Conservation (phyloP, 1,140 invertebrate species). For the Bombus sylvicola region DNA sequence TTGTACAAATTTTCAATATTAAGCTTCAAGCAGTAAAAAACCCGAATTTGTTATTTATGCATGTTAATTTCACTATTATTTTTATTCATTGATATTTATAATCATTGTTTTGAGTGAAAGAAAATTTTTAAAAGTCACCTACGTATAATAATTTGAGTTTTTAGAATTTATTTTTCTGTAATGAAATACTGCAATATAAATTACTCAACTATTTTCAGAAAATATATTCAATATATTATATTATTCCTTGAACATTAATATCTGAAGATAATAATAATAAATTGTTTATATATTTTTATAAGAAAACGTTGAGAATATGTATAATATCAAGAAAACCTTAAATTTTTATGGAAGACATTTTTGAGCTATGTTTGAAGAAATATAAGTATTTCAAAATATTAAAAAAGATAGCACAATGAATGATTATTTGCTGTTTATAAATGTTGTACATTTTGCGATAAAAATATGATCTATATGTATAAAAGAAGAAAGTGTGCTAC, state of each 20-base stretch:
- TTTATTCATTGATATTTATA: slow-evolving; percentile 3
- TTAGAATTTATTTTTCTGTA: not conserved
- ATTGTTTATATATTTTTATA: slow-evolving; percentile 19
- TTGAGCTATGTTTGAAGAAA: slow-evolving; percentile 10
- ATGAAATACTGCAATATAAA: not conserved
- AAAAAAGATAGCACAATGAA: not conserved
- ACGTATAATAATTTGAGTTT: slow-evolving; percentile 9
- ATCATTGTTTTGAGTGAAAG: not conserved
- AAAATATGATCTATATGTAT: not conserved
- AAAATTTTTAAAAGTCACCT: not conserved
- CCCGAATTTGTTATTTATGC: not conserved
- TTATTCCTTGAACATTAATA: slow-evolving; percentile 23
- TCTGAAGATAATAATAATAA: slow-evolving; percentile 20
- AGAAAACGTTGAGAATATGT: slow-evolving; percentile 8
- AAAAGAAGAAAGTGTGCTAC: not conserved
- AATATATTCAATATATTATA: slow-evolving; percentile 4
- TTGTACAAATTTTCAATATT: not conserved
- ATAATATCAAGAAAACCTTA: not conserved
- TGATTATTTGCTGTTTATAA: not conserved
- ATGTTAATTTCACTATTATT: not conserved
- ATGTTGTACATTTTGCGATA: not conserved
- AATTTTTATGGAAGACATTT: slow-evolving; percentile 40
- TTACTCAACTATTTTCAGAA: not conserved
- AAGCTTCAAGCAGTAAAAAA: not conserved
- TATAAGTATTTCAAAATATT: not conserved